Evolutionary conservation across 2,113 vertebrate species (phyloP).

Genomic region (Vicugna pacos): DNA sequence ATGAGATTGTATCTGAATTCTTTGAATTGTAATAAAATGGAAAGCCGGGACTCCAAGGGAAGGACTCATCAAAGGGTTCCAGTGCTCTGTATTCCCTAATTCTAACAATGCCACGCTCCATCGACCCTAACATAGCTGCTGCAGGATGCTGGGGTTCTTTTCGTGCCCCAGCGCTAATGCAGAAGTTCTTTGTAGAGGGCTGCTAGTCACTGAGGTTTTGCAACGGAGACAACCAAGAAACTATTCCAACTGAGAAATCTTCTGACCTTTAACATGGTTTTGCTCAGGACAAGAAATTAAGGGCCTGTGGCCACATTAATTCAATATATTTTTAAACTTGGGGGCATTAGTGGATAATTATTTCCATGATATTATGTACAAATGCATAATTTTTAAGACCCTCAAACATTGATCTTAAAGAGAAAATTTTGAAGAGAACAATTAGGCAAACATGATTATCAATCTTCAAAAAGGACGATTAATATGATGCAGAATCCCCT

Average conservation of each 20-base stretch:
- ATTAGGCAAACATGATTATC: background rate
- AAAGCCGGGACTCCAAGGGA: background rate
- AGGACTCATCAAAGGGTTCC: background rate
- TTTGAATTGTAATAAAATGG: background rate
- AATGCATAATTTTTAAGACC: background rate
- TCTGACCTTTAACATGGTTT: background rate
- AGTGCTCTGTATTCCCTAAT: background rate
- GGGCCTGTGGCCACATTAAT: background rate
- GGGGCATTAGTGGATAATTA: background rate
- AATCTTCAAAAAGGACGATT: background rate
- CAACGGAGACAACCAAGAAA: background rate
- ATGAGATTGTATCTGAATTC: background rate
- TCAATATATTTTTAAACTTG: background rate
- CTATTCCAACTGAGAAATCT: background rate
- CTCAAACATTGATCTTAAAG: background rate
- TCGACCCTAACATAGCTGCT: background rate
- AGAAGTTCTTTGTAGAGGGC: background rate
- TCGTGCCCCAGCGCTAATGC: background rate
- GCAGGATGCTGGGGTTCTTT: background rate
- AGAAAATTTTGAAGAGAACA: background rate
- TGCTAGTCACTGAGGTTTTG: background rate
- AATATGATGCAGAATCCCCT: background rate
- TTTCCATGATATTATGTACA: background rate
- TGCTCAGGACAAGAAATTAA: background rate
- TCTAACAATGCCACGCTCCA: background rate